phyloP scores from a whole-genome alignment of 1,140 invertebrate species.

The Diabrotica virgifera region DNA sequence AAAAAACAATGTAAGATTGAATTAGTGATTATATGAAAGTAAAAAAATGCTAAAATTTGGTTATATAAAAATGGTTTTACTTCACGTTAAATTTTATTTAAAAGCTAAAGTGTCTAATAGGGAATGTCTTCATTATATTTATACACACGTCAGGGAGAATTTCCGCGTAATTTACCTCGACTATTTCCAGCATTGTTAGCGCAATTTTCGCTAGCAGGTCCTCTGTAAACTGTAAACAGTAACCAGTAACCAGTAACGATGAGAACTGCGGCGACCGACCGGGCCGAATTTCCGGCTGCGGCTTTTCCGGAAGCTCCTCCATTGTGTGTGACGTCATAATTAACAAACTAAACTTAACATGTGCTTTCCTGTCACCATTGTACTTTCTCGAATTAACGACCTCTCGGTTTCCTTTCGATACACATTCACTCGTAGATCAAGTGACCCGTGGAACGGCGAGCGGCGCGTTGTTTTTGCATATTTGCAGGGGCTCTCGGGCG shows the following conservation, averaged over 20 bases:
- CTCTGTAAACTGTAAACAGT: not conserved
- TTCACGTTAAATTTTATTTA: too few relatives aligned
- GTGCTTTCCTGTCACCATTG: constrained; percentile 51
- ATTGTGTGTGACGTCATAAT: constrained; percentile 49
- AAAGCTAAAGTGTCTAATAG: too few relatives aligned
- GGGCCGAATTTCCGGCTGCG: constrained; percentile 43
- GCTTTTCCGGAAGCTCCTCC: constrained; percentile 44
- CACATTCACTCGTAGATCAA: constrained; percentile 43
- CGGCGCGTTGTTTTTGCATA: constrained; percentile 29
- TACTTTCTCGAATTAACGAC: constrained; percentile 48
- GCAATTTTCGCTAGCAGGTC: not conserved
- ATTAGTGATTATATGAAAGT: too few relatives aligned
- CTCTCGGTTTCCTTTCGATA: constrained; percentile 47
- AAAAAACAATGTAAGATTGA: too few relatives aligned
- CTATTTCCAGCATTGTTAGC: not conserved
- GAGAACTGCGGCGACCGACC: constrained; percentile 31
- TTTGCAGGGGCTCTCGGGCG: not conserved
- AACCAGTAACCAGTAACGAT: constrained; percentile 1
- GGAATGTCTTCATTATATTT: too few relatives aligned
- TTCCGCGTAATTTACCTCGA: not conserved
- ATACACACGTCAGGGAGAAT: too few relatives aligned
- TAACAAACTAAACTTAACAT: constrained; percentile 52
- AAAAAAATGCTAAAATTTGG: too few relatives aligned
- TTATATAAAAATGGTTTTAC: too few relatives aligned
- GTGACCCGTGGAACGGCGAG: constrained; percentile 38